Evolutionary conservation across 2,113 vertebrate species (phyloP), one percentile per base, ranked within the genome.

Genomic region (Ellobius talpinus): DNA sequence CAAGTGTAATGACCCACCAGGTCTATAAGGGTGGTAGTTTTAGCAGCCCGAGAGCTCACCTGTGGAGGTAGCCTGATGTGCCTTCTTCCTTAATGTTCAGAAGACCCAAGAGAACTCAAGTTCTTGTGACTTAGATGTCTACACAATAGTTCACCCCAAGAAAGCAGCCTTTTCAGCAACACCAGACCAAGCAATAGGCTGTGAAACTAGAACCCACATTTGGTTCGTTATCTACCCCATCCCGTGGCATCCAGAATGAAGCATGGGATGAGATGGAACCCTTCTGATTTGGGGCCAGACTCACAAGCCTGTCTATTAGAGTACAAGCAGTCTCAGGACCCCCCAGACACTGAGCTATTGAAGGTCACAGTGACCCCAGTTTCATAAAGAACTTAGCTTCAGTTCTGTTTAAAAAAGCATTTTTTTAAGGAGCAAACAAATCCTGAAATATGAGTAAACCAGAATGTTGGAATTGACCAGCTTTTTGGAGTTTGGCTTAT

Each of bases 391-490:
- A 82, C 26, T 72, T 19, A 77, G 68, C 91, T 96, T 95, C 63
- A 68, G 45, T 97, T 92, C 81, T 72, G 65, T 39, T 39, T 91
- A 87, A 94, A 50, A 72, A 76, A 72, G 36, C 5, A 65, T 6
- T 61, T 66, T 93, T 95, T 91, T 33, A 68, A 73, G 93, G 26
- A 77, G 8, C 87, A 96, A 90, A 47, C 23, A 91, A 72, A 85
- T 5, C 0, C 3, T 97, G 82, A 96, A 86, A 89, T 78, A n/a
- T 19, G 29, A 79, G 19, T 19, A 13, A 50, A 65, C 33, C 45
- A 61, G 12, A 72, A 77, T 36, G 73, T 66, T 87, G 73, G 52
- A 87, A 78, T 45, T 94, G 85, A 72, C 42, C 26, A 14, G 36
- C 10, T 97, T n/a, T 45, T 31, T 74, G 36, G 68, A 31, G 29